A percentile compares a stretch with the other conserved stretches of the same genome.
Evolutionary conservation across 1,140 invertebrate genomes (phyloP).

Genomic region (Heliconius nattereri): DNA sequence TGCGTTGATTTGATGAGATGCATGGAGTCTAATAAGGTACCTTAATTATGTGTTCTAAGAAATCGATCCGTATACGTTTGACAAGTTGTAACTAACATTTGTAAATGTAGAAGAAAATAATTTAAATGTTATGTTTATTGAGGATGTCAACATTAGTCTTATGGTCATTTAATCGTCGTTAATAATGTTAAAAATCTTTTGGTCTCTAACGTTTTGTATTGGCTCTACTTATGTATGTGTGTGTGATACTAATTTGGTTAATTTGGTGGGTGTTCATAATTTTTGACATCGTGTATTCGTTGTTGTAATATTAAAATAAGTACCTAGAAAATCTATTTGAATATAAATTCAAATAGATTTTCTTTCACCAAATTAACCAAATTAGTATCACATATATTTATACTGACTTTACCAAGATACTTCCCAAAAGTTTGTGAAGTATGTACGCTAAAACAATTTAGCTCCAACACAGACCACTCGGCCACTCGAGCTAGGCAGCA

Average conservation of each 20-base stretch:
- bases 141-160: too few relatives aligned
- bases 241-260: too few relatives aligned
- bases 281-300: too few relatives aligned
- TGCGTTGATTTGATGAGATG: background rate
- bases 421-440: background rate
- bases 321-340: too few relatives aligned
- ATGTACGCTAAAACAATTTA: background rate
- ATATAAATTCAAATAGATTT: too few relatives aligned
- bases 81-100: slow-evolving; percentile 15
- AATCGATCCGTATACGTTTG: background rate
- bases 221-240: too few relatives aligned
- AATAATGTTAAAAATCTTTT: too few relatives aligned
- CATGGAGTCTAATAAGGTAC: slow-evolving; percentile 8
- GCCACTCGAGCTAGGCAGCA: slow-evolving; percentile 7
- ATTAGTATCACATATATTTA: background rate
- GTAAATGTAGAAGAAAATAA: slow-evolving; percentile 17
- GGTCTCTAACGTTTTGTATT: too few relatives aligned
- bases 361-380: too few relatives aligned
- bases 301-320: too few relatives aligned
- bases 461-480: slow-evolving; percentile 11
- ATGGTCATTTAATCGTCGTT: background rate
- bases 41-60: slow-evolving; percentile 29
- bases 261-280: too few relatives aligned
- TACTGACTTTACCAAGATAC: background rate
- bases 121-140: slow-evolving; percentile 1